Base-by-base conservation (phyloP, 2,888 invertebrate species). In the Rotaria magnacalcarata region DNA sequence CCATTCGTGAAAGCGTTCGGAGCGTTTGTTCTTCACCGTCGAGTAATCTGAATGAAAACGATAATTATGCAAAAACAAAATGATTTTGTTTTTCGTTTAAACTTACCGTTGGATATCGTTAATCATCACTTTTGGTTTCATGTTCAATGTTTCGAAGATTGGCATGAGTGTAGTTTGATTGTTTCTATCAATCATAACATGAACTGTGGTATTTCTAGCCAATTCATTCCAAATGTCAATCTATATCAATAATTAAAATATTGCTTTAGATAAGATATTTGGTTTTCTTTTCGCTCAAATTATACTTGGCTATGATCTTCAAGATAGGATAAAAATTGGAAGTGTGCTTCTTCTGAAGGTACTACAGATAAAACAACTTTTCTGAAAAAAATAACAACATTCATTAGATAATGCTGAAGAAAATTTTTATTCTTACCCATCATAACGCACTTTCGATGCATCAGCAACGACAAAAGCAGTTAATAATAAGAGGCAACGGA, bases 201-300 rank as follows among this genome's bases (percentile, higher is more conserved):
- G 47, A 47, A n/a, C n/a, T 0, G 80, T 47, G 0, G 11, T 10
- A 47, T 80, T 80, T 3, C 80, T 47, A n/a, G 4, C 7, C 1
- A 80, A n/a, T 47, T 80, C 80, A 80, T 80, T 80, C 80, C 80
- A 80, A n/a, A 80, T 43, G 47, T 80, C n/a, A n/a, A 80, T 43
- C 80, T 80, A 80, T 11, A n/a, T 10, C 24, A 47, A 19, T 10
- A 43, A 24, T 21, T 24, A 24, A 11, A 67, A 34, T 34, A 14
- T 14, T 50, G 50, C 50, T 14, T 0, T 50, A 50, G 50, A 11
- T 50, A 50, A 14, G 0, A 50, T n/a, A 5, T 27, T 2, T 0
- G 3, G 16, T 11, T 52, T 16, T 16, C 16, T 52, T 16, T 52
- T 52, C 52, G 52, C 16, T 11, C 14, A 19, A 34, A 11, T 16